phyloP scores from a whole-genome alignment of 2,113 vertebrate genomes.

The Poecilia latipinna region DNA sequence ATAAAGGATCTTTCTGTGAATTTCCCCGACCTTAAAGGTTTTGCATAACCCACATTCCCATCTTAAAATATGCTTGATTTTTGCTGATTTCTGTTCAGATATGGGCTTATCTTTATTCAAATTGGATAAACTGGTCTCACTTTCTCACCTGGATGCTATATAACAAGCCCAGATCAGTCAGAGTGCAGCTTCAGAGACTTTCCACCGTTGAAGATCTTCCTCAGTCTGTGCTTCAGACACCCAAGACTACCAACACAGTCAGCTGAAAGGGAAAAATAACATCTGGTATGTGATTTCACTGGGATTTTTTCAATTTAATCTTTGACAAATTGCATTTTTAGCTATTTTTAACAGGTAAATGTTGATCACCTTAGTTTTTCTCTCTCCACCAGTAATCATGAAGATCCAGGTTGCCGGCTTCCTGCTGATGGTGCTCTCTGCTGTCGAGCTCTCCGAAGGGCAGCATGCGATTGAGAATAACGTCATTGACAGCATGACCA shows the following conservation, averaged over 20 bases:
- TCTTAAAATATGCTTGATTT: no score
- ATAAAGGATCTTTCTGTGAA: no score
- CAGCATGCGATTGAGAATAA: no score
- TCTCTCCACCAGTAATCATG: background rate
- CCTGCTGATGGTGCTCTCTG: background rate
- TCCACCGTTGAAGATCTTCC: background rate
- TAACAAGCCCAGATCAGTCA: background rate
- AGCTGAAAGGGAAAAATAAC: background rate
- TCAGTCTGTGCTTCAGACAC: background rate
- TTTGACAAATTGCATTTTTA: background rate
- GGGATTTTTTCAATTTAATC: background rate
- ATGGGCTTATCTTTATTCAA: no score
- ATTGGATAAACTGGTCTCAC: no score
- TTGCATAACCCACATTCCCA: no score
- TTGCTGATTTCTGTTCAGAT: no score
- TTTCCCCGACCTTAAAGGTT: no score
- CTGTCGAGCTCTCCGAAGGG: background rate
- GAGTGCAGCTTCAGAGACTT: background rate
- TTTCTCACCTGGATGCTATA: background rate
- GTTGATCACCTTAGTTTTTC: background rate
- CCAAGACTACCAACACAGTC: background rate
- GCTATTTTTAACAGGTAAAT: background rate
- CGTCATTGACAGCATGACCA: no score
- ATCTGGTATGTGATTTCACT: background rate
- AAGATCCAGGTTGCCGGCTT: background rate